Base-by-base conservation (phyloP, 2,888 invertebrate species). In the Amorpha juglandis region DNA sequence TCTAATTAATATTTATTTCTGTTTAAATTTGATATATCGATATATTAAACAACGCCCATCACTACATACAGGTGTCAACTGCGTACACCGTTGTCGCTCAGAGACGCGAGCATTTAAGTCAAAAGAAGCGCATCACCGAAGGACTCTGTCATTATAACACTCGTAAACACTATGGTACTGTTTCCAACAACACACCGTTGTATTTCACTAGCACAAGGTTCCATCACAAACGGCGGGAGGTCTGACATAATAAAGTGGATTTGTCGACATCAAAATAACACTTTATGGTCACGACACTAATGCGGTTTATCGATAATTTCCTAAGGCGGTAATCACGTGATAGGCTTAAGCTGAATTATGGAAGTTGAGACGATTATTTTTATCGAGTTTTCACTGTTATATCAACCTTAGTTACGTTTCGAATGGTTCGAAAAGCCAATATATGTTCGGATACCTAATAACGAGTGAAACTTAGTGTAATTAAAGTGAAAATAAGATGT, bases 241-340 rank as follows among this genome's bases (percentile, higher is more conserved):
- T 90, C 91, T 79, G 74, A 83, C 82, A 88, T 90, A 91, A 89
- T 91, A 90, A 90, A 91, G 90, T 89, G 90, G 90, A 89, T 90
- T 90, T 90, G 92, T 91, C 90, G 91, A 91, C 90, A 92, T 91
- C 86, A 90, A 89, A 90, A 91, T 89, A 89, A 86, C 89, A 89
- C 85, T 91, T 91, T 90, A 91, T 83, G 86, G 82, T 78, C 79
- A 70, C 86, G 81, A 78, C 87, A 86, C 88, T 90, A 89, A 89
- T 89, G 87, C 86, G 81, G 78, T 83, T 84, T 82, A 88, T 87
- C 87, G 85, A 81, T 85, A 80, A 73, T 78, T 79, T 74, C 79
- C 83, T 80, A 78, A 78, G 72, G 75, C 74, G 77, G 77, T 79
- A 78, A 82, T 81, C 80, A 76, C 70, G 73, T 78, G 77, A 81